Evolutionary conservation across 2,797 vertebrate genomes (phyloP).

Genomic region (Manis pentadactyla): DNA sequence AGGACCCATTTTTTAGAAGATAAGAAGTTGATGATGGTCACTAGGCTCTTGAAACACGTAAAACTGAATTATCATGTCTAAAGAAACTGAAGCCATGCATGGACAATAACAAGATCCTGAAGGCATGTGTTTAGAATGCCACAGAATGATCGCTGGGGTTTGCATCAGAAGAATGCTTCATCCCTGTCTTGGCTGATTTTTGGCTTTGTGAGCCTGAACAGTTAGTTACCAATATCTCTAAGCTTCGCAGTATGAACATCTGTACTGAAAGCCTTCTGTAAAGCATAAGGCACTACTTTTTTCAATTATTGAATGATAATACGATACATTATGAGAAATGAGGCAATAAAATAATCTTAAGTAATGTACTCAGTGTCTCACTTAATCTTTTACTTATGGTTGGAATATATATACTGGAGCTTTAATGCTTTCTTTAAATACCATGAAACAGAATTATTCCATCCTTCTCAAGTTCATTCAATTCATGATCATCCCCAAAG

Average conservation of each 20-base stretch:
- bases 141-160: not conserved
- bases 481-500: not conserved
- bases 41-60: not conserved
- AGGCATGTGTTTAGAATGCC: not conserved
- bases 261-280: not conserved
- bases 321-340: not conserved
- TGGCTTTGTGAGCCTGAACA: not conserved
- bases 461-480: not conserved
- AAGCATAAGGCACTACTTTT: not conserved
- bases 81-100: not conserved
- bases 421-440: conserved; percentile 5
- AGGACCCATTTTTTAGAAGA: not conserved
- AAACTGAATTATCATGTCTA: not conserved
- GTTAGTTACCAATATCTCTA: not conserved
- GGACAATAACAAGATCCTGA: not conserved
- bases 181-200: not conserved
- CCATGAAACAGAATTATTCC: not conserved
- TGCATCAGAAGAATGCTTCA: not conserved
- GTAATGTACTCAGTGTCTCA: not conserved
- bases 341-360: not conserved
- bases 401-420: not conserved
- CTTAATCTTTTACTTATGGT: not conserved
- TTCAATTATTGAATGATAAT: not conserved
- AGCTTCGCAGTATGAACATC: not conserved
- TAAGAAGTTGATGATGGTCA: not conserved